A percentile compares a stretch with the other conserved stretches of the same genome.
phyloP scores from a whole-genome alignment of 2,113 vertebrate genomes.

The Eubucco bourcierii region DNA sequence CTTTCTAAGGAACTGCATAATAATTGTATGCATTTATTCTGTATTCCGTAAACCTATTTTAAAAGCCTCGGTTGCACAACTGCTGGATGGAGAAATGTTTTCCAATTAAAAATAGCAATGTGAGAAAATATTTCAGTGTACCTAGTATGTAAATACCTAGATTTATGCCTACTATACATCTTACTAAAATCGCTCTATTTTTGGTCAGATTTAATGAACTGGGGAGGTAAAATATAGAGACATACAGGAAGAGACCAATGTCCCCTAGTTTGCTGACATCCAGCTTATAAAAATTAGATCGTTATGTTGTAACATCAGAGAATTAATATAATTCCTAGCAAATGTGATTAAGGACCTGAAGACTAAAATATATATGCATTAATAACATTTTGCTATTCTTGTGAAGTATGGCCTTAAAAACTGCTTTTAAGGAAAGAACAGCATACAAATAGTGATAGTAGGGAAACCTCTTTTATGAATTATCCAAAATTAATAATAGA shows the following conservation, averaged over 20 bases:
- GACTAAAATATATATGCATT: neutral
- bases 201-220: neutral
- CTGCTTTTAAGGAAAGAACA: neutral
- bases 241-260: neutral
- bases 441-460: neutral
- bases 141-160: too few species aligned
- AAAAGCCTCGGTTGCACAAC: neutral
- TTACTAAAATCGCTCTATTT: neutral
- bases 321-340: neutral
- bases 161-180: neutral
- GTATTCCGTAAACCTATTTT: neutral
- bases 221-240: neutral
- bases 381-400: neutral
- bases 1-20: neutral
- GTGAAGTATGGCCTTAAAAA: neutral
- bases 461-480: neutral
- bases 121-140: neutral
- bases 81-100: neutral
- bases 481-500: too few species aligned
- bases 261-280: neutral
- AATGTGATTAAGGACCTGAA: neutral
- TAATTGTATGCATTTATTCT: neutral
- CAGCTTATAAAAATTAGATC: neutral
- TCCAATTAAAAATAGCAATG: too few species aligned
- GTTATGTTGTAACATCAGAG: neutral